Evolutionary conservation across 2,113 vertebrate genomes (phyloP).

Genomic region (Cephalopholis sonnerati): DNA sequence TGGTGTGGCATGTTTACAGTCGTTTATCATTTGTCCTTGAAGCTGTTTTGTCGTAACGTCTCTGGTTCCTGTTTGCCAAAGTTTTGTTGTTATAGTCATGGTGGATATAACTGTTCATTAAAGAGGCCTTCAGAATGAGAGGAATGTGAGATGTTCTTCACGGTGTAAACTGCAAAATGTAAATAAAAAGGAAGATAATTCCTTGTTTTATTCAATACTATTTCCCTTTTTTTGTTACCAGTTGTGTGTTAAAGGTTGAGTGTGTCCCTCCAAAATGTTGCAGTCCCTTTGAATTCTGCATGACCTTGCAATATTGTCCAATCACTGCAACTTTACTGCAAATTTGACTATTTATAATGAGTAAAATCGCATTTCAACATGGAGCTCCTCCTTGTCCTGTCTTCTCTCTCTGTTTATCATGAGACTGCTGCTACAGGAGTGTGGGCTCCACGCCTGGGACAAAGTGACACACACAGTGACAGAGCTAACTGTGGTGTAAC

Average conservation of each 20-base stretch:
- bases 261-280: too few relatives aligned
- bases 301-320: too few relatives aligned
- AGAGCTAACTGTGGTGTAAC: too few relatives aligned
- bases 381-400: too few relatives aligned
- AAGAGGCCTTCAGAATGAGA: neutral
- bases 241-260: neutral
- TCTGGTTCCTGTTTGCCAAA: slow-evolving; percentile 40
- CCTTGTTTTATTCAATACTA: neutral
- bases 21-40: slow-evolving; percentile 35
- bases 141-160: neutral
- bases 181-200: neutral
- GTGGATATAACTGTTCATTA: neutral
- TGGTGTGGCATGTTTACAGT: slow-evolving; percentile 27
- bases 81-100: slow-evolving; percentile 15
- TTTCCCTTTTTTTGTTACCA: neutral
- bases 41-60: slow-evolving; percentile 5
- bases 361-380: too few relatives aligned
- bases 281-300: too few relatives aligned
- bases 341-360: too few relatives aligned
- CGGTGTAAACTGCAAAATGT: neutral
- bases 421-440: too few relatives aligned
- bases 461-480: too few relatives aligned
- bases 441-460: too few relatives aligned
- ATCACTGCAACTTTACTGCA: too few relatives aligned
- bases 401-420: too few relatives aligned